Base-by-base conservation (phyloP, 2,113 vertebrate species). In the Cryptoleucopteryx plumbea region DNA sequence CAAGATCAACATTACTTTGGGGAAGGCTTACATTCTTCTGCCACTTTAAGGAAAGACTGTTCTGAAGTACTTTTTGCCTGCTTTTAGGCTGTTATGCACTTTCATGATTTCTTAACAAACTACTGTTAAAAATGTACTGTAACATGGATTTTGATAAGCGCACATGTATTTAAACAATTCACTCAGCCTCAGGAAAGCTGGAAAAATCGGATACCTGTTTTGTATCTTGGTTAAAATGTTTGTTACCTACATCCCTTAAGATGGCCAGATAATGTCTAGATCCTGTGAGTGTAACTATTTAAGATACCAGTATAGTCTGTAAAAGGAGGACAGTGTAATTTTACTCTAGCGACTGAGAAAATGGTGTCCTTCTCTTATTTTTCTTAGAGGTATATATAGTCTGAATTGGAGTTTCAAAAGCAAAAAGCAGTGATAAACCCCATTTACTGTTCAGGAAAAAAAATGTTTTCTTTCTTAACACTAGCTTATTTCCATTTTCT, bases 51-150 rank as follows among this genome's bases (percentile, higher is more conserved):
- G 80, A 98, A 87, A 94, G 97, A 97, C 96, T 98, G 92, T 96
- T 97, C 93, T 86, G 67, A 97, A 94, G 88, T 96, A 97, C 96
- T 93, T 92, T 86, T 72, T 93, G 97, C 96, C 97, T 97, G 96
- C 94, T 95, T 93, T 89, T 94, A 97, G 96, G 96, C 97, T 95
- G 88, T 97, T 96, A 97, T 94, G 97, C 97, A 97, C 96, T 98
- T 98, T 98, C 96, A 96, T 95, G 90, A 82, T 92, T 97, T 97
- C 96, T 94, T 97, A 94, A 91, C 93, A 94, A 96, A 96, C 95
- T 96, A 90, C 97, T 97, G 96, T 97, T 97, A 71, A 92, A 96
- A 96, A 94, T 97, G 96, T 97, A 97, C 96, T 97, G 96, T 97
- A 97, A 91, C 94, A 66, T 77, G 93, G 89, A 61, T 95, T 97